Evolutionary conservation across 1,140 invertebrate species (phyloP), one percentile per base, ranked within the genome.

Genomic region (Zaprionus capensis): DNA sequence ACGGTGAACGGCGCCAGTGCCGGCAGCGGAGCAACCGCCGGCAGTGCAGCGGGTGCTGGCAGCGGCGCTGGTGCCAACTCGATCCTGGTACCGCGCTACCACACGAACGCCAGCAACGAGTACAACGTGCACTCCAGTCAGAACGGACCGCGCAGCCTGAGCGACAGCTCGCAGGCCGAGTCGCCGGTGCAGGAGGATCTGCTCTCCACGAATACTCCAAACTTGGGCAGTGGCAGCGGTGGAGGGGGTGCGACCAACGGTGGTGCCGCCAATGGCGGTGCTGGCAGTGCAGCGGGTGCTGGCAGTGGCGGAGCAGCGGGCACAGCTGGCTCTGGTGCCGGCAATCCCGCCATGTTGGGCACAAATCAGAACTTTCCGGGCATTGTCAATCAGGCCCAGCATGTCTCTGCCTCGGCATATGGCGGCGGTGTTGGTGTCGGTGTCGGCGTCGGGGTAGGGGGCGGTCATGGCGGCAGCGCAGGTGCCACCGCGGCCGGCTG

Each of bases 131-230:
- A 93, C 69, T 92, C 92, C 55, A 93, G 92, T 75, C 92, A 93
- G 67, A 93, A 93, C 58, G 92, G 92, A 12, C 96, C 96, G 0
- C 93, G 96, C 24, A 96, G 96, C 2, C 84, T 97, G 22, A 96
- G 96, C 59, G 96, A 96, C 77, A 97, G 96, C n/a, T 97, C 96
- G 14, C 95, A 96, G 70, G 96, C 96, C 1, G 96, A 97, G 85
- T 96, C 96, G 20, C 96, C 96, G 1, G 96, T 97, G 2, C 96
- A 97, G 93, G 96, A 97, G 85, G 96, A 97, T 74, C 93, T 96
- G 7, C 92, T 96, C 31, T 94, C 94, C 1, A 94, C 94, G 4
- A 94, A 94, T 76, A 94, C 94, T 1, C 93, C 92, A 0, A 93
- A 93, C 62, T 28, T 93, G 63, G 91, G 92, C 44, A 90, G 83